These are phyloP conservation scores for Pluvialis apricaria DNA, from an alignment of 2,113 vertebrate genomes.

Conservation along the genomic window DNA sequence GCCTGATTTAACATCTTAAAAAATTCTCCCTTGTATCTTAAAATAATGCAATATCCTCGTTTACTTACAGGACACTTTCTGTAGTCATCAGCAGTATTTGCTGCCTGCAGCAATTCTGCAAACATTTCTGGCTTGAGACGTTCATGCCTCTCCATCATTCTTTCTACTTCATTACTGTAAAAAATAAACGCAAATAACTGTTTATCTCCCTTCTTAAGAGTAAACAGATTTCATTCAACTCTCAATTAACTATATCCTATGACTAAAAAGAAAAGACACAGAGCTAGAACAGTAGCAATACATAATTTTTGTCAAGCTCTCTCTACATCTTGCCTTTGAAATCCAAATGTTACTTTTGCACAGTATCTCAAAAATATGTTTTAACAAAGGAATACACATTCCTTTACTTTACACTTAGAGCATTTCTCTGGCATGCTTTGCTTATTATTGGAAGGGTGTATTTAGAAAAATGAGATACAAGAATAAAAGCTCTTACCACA, in stretches of 20 bases:
- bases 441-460: not conserved
- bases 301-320: not conserved
- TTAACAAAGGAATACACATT: not conserved
- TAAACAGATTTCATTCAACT: not conserved
- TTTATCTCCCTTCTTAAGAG: not conserved
- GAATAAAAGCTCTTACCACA: slow-evolving; percentile 83
- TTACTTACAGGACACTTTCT: slow-evolving; percentile 92
- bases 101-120: slow-evolving; percentile 89
- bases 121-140: slow-evolving; percentile 90
- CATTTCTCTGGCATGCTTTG: not conserved
- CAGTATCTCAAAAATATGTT: not conserved
- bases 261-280: not conserved
- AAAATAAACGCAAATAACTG: not conserved
- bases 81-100: slow-evolving; percentile 89
- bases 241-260: not conserved
- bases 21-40: not conserved
- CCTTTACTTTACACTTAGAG: not conserved
- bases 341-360: not conserved
- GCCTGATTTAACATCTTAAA: not conserved
- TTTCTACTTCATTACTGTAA: slow-evolving; percentile 88
- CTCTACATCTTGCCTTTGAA: not conserved
- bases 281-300: not conserved
- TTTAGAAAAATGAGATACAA: not conserved
- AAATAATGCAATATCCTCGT: not conserved
- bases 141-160: slow-evolving; percentile 81